Conservation (phyloP, 1,140 invertebrate species). For the Hyles vespertilio region DNA sequence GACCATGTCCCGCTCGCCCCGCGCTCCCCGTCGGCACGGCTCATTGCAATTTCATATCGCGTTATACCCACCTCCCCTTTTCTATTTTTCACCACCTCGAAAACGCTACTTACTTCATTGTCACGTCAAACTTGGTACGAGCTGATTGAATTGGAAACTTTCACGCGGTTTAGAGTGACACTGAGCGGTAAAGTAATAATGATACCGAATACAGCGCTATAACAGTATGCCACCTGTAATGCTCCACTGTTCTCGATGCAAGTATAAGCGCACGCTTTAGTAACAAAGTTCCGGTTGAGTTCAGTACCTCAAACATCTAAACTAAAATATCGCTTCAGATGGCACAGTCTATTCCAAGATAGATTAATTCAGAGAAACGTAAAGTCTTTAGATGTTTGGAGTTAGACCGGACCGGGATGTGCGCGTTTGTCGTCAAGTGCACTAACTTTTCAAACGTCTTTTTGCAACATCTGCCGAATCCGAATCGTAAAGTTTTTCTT, state of each 20-base stretch:
- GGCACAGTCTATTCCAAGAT: background rate
- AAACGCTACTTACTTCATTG: background rate
- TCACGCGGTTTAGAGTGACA: too few species aligned
- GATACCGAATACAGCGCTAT: too few species aligned
- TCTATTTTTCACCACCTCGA: conserved; percentile 28
- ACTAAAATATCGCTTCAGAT: conserved; percentile 1
- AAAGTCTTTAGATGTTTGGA: conserved; percentile 38
- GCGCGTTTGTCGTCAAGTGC: conserved; percentile 24
- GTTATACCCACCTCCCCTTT: conserved; percentile 25
- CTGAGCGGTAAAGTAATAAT: too few species aligned
- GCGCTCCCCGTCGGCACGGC: conserved; percentile 3
- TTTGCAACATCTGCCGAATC: conserved; percentile 59
- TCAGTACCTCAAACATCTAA: background rate
- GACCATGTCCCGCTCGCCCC: conserved; percentile 18
- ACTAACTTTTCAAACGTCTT: conserved; percentile 47
- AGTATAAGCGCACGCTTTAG: background rate
- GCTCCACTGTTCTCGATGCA: too few species aligned
- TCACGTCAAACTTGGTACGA: too few species aligned
- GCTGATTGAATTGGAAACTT: too few species aligned
- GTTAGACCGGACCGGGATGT: conserved; percentile 20
- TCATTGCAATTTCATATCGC: conserved; percentile 39
- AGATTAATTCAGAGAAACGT: conserved; percentile 13
- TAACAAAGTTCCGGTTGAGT: background rate
- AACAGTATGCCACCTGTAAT: too few species aligned
- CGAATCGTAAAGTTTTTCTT: conserved; percentile 59